A percentile compares a stretch with the other conserved stretches of the same genome.
phyloP scores from a whole-genome alignment of 1,140 invertebrate species.

The Microvelia longipes region DNA sequence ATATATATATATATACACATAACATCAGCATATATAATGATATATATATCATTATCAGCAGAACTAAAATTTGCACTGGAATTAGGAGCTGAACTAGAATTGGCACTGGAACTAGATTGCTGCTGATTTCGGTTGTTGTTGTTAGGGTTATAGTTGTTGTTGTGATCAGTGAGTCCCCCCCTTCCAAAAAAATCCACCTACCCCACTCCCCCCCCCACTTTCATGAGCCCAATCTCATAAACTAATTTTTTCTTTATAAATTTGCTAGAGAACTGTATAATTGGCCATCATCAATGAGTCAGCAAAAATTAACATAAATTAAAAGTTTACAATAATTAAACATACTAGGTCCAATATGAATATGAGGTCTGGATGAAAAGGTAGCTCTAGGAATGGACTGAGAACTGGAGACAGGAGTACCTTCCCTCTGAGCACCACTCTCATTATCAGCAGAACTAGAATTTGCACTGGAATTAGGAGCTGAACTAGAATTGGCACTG shows the following conservation, averaged over 20 bases:
- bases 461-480: background rate
- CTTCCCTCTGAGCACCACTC: no score
- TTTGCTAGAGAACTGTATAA: no score
- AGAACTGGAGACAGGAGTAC: no score
- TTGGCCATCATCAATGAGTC: no score
- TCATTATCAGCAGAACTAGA: background rate
- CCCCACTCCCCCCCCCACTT: no score
- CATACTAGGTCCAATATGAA: slow-evolving; percentile 32
- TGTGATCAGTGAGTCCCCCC: background rate
- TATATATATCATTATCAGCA: background rate
- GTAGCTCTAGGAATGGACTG: slow-evolving; percentile 38
- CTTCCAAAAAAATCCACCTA: no score
- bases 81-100: background rate
- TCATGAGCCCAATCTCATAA: no score
- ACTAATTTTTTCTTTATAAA: no score
- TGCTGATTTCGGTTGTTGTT: background rate
- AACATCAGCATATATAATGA: no score
- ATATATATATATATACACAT: no score
- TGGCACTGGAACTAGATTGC: background rate
- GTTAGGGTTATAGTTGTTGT: background rate
- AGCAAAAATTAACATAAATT: no score
- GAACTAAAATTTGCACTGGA: background rate
- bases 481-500: background rate
- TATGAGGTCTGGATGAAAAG: slow-evolving; percentile 45
- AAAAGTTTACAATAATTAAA: no score